Evolutionary conservation across 1,140 invertebrate species (phyloP), one percentile per base, ranked within the genome.

Genomic region (Pseudobourletiella spinata): DNA sequence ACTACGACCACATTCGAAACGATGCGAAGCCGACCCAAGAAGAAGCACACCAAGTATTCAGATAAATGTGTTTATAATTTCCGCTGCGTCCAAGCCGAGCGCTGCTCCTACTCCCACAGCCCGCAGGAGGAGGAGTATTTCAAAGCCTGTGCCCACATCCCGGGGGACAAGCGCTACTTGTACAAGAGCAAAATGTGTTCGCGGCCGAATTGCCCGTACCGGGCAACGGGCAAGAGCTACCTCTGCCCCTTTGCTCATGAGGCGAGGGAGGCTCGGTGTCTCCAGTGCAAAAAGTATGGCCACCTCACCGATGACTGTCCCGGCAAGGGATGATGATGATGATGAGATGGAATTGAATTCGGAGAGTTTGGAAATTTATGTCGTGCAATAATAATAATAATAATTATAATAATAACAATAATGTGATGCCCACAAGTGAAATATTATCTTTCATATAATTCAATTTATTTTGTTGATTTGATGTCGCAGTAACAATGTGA

Each of bases 161-260:
- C 28, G 16, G 8, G 26, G 16, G 39, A 55, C 22, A 22, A 32
- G 25, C 32, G 63, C 18, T 25, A 25, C 15, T 29, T 25, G 28
- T 64, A 64, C 39, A 64, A 64, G 42, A 54, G 24, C 15, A 64
- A 29, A 29, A 26, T 35, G 2, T 65, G 63, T 22, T 51, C 32
- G 25, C n/a, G 16, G 3, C 46, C 1, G 15, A 35, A 14, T 30
- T 65, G 63, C 24, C 50, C 51, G 18, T 43, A 60, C 32, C 25
- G 4, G 2, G 46, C 30, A 14, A n/a, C n/a, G n/a, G n/a, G n/a
- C n/a, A 65, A 60, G 15, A 20, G 28, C 1, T 65, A 65, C 54
- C 42, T 65, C n/a, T 65, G 63, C 24, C 30, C 57, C 1, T 65
- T 48, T 51, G 63, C 63, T 11, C 63, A 65, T 54, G 25, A n/a